Evolutionary conservation across 2,113 vertebrate genomes (phyloP).

Genomic region (Chlamydotis undulata): DNA sequence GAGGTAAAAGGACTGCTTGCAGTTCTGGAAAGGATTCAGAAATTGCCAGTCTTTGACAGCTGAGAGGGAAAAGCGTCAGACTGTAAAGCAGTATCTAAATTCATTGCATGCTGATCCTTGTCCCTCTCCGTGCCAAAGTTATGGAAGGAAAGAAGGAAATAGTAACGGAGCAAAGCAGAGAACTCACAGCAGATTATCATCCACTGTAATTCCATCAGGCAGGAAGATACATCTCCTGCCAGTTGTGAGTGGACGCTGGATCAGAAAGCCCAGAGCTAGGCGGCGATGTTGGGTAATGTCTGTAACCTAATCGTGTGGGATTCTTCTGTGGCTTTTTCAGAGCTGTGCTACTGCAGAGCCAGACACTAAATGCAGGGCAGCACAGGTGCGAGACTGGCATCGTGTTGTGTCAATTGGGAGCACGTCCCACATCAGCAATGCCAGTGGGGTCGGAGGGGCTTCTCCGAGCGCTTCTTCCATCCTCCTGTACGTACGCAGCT

Average conservation of each 20-base stretch:
- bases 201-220: background rate
- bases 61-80: background rate
- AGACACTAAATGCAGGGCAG: background rate
- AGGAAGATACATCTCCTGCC: background rate
- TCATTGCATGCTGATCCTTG: background rate
- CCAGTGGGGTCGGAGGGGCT: background rate
- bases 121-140: background rate
- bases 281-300: background rate
- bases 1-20: background rate
- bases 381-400: background rate
- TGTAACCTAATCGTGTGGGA: background rate
- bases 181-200: background rate
- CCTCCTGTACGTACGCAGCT: background rate
- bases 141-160: background rate
- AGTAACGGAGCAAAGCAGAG: background rate
- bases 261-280: background rate
- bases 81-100: background rate
- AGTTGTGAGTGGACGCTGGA: rapidly evolving
- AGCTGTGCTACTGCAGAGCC: background rate
- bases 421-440: rapidly evolving
- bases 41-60: background rate
- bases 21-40: background rate
- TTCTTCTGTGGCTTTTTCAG: background rate
- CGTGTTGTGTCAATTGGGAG: rapidly evolving
- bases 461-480: rapidly evolving